A percentile compares a stretch with the other conserved stretches of the same genome.
Conservation (phyloP, 2,113 vertebrate species). For the Todiramphus chloris region DNA sequence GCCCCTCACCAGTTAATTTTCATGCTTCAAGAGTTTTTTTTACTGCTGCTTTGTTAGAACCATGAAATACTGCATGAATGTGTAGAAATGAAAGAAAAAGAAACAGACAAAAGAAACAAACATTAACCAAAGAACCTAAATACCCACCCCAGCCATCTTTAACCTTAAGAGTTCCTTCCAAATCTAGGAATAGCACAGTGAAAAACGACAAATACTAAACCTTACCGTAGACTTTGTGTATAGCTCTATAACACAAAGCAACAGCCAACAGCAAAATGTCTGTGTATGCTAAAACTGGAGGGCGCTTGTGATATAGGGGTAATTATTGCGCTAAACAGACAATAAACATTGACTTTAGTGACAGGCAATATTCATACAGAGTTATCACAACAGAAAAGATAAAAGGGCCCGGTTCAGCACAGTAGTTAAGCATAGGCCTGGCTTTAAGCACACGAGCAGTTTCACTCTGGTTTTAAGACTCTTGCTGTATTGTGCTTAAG, state of each 20-base stretch:
- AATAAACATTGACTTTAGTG: slow-evolving; percentile 65
- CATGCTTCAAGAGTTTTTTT: slow-evolving; percentile 87
- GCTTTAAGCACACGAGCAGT: slow-evolving; percentile 30
- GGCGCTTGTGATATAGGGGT: slow-evolving; percentile 51
- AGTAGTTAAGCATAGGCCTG: slow-evolving; percentile 29
- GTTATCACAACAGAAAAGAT: slow-evolving; percentile 60
- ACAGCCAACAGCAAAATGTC: slow-evolving; percentile 72
- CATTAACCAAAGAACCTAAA: slow-evolving; percentile 86
- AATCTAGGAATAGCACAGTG: slow-evolving; percentile 68
- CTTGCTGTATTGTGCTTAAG: background rate
- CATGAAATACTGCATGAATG: slow-evolving; percentile 89
- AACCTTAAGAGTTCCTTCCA: slow-evolving; percentile 76
- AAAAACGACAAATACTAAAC: slow-evolving; percentile 72
- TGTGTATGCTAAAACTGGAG: slow-evolving; percentile 68
- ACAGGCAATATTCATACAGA: slow-evolving; percentile 70
- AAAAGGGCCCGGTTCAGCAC: slow-evolving; percentile 16
- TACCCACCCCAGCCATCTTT: slow-evolving; percentile 74
- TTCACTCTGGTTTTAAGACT: background rate
- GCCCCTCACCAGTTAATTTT: slow-evolving; percentile 89
- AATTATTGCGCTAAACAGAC: slow-evolving; percentile 51
- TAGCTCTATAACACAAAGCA: slow-evolving; percentile 77
- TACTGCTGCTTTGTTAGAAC: slow-evolving; percentile 88
- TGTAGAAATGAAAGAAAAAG: slow-evolving; percentile 88
- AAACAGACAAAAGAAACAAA: slow-evolving; percentile 90
- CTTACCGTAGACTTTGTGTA: slow-evolving; percentile 79